These are phyloP conservation scores for Phrynosoma blainvillii DNA, from an alignment of 2,113 vertebrate genomes.

Conservation along the genomic window DNA sequence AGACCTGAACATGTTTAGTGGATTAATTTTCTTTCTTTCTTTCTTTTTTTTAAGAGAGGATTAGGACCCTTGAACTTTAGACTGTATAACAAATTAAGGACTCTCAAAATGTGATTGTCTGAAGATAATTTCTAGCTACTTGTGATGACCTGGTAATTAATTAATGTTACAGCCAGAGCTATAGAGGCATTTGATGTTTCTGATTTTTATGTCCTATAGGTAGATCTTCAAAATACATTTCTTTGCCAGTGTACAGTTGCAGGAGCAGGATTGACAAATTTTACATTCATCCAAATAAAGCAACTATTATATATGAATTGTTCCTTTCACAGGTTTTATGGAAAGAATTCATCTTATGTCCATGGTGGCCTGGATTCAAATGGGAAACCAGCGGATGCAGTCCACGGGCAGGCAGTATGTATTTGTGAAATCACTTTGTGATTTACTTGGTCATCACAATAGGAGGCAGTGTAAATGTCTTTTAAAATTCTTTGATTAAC, in stretches of 20 bases:
- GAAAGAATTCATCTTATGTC: constrained; percentile 97
- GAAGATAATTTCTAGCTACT: background rate
- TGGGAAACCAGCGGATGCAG: constrained; percentile 93
- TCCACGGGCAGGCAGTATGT: constrained; percentile 94
- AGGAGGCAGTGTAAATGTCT: background rate
- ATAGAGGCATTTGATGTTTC: background rate
- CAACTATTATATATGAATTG: constrained; percentile 10
- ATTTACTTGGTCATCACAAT: background rate
- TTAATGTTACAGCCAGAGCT: background rate
- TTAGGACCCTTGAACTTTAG: background rate
- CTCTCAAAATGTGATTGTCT: background rate
- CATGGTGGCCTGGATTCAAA: constrained; percentile 94
- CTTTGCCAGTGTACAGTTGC: background rate
- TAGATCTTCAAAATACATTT: background rate
- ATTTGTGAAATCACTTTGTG: constrained; percentile 7
- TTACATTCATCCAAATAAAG: background rate
- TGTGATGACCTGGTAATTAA: background rate
- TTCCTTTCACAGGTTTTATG: constrained; percentile 88
- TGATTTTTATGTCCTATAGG: background rate
- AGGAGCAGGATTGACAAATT: background rate
- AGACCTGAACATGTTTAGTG: background rate
- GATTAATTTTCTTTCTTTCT: too few species aligned
- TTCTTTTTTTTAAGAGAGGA: background rate
- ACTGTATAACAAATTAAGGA: background rate
- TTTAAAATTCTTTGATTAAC: background rate